phyloP scores from a whole-genome alignment of 2,888 invertebrate species.

The Acanthosepion pharaonis region DNA sequence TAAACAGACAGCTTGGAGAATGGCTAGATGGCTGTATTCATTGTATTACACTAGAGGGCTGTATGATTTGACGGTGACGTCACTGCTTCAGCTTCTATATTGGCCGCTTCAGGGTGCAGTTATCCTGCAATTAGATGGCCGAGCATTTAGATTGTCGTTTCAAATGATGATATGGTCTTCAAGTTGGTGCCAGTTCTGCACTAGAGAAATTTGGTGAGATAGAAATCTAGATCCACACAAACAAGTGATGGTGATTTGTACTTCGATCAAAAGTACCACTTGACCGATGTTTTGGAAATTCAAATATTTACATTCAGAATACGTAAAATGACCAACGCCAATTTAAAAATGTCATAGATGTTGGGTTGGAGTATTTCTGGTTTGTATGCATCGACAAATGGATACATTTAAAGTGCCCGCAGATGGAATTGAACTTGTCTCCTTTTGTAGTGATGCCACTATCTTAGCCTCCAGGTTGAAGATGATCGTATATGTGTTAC shows the following conservation, averaged over 20 bases:
- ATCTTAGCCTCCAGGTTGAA: background rate
- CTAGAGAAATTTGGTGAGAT: conserved; percentile 6
- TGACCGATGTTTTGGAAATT: conserved; percentile 11
- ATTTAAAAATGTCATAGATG: background rate
- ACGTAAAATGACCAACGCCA: background rate
- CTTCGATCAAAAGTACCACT: background rate
- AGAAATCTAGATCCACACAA: background rate
- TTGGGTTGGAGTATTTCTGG: background rate
- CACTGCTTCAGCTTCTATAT: conserved; percentile 36
- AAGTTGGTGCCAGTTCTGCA: background rate
- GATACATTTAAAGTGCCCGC: background rate
- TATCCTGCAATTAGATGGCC: background rate
- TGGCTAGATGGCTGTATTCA: conserved; percentile 39
- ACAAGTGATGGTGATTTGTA: background rate
- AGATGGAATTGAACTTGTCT: background rate
- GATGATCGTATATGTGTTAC: background rate
- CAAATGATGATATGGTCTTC: conserved; percentile 33
- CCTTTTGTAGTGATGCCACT: background rate
- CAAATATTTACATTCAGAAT: background rate
- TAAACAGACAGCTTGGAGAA: conserved; percentile 37
- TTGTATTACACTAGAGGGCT: conserved; percentile 46
- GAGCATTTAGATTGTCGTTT: conserved; percentile 33
- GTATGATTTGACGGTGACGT: conserved; percentile 46
- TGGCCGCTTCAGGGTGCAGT: conserved; percentile 33
- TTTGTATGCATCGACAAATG: background rate